Evolutionary conservation across 2,797 vertebrate species (phyloP), one percentile per base, ranked within the genome.

Genomic region (Heteromormyrus szaboi): DNA sequence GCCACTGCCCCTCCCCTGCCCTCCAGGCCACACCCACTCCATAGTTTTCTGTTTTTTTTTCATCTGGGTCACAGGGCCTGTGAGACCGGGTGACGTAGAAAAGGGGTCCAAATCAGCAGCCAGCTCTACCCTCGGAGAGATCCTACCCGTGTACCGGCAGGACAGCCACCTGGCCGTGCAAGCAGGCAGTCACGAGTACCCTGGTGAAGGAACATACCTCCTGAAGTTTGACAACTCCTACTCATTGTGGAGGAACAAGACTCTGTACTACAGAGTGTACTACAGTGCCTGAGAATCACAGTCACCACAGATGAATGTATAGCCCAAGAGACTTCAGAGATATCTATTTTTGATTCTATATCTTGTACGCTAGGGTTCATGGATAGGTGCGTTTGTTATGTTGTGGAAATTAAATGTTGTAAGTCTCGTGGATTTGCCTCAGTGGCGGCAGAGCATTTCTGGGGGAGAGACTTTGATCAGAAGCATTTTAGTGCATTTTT

Each of bases 141-240:
- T 99, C 93, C 91, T 98, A 90, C 98, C 98, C 0, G 97, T 99
- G 0, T 99, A 97, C 90, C 97, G 99, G 22, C 96, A 98, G 91
- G 98, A 99, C 94, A 98, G 98, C 92, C 99, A 99, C 89, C 91
- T 96, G 89, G 95, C 96, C 0, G 98, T 99, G 50, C 97, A 97
- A 59, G 97, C 97, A 0, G 99, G 98, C 59, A 98, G 97, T 93
- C 99, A 99, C 0, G 96, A 99, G 59, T 99, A 99, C 91, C 98
- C 98, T 9, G 99, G 99, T 33, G 98, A 99, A 90, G 99, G 99
- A 93, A 97, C 99, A 48, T 99, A 99, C 94, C 96, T 98, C 92
- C 95, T 99, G 79, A 99, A 99, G 93, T 99, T 99, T 4, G 99
- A 99, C 93, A 99, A 99, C 95, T 99, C 99, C 0, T 99, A 99